Evolutionary conservation across 2,888 invertebrate genomes (phyloP).

Genomic region (Drosophila incognita): DNA sequence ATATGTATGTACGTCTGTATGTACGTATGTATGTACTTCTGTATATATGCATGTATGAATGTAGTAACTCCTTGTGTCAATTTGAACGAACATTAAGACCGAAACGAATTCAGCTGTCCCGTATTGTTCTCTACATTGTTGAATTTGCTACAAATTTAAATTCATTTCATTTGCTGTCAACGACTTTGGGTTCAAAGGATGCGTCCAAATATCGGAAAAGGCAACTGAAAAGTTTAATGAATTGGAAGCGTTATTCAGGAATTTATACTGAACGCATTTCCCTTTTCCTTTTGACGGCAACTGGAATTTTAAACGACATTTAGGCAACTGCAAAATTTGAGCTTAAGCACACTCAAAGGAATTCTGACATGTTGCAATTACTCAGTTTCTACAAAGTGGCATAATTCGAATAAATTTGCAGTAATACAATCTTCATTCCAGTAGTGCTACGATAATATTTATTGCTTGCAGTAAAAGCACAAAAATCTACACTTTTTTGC

Average conservation of each 20-base stretch:
- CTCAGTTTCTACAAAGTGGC: slow-evolving; percentile 17
- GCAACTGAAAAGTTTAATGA: slow-evolving; percentile 64
- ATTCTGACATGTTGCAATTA: slow-evolving; percentile 1
- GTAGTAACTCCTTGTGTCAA: slow-evolving; percentile 20
- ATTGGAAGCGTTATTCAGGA: slow-evolving; percentile 59
- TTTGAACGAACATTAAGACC: slow-evolving; percentile 49
- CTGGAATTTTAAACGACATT: slow-evolving; percentile 39
- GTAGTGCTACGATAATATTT: not conserved
- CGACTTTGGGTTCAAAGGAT: slow-evolving; percentile 52
- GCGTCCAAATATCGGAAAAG: slow-evolving; percentile 32
- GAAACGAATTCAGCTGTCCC: slow-evolving; percentile 48
- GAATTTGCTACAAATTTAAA: slow-evolving; percentile 57
- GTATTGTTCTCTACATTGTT: slow-evolving; percentile 52
- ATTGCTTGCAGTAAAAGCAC: not conserved
- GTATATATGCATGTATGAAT: not conserved
- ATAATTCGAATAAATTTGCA: slow-evolving; percentile 7
- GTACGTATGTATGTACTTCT: not conserved
- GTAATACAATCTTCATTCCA: not conserved
- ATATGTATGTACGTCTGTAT: not conserved
- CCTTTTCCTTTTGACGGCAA: slow-evolving; percentile 20
- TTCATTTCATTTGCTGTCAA: slow-evolving; percentile 40
- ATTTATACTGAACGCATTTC: slow-evolving; percentile 42
- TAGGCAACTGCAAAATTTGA: slow-evolving; percentile 23
- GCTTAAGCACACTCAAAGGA: slow-evolving; percentile 6
- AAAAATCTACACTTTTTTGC: not conserved